Base-by-base conservation (phyloP, 23 tunicate species). In the Corella eumyota region DNA sequence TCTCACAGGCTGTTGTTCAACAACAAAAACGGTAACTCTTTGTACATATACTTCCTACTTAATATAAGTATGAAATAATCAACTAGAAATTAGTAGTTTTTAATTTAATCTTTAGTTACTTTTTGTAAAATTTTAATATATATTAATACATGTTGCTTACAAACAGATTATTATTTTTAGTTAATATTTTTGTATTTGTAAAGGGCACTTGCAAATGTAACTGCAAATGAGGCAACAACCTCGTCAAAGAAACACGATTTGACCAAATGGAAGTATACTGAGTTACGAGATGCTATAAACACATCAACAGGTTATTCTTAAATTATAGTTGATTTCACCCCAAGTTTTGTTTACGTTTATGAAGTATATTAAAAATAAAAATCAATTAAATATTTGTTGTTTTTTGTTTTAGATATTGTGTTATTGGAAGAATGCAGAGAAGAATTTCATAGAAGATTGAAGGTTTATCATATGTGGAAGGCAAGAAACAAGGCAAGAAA, bases 401-500 rank as follows among this genome's bases (percentile, higher is more conserved):
- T 40, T 40, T n/a, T n/a, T n/a, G n/a, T 51, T 19, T 6, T 46
- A 77, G 99, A 93, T 66, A 78, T 93, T 47, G 77, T 67, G 55
- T 34, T 84, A 57, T 33, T 93, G 44, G 82, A 93, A 73, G 95
- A 65, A 20, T 93, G 99, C 45, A 52, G 90, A 11, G 95, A 85
- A 50, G 99, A 93, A 45, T 93, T 83, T 56, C 95, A 87, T 49
- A 73, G 99, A 3, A 45, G 99, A 29, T 60, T 93, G 69, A 87
- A 93, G 57, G 99, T 85, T 32, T 93, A 93, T 46, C 93, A 93
- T 65, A 68, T 59, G 67, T 93, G 99, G 99, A 84, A 80, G 62
- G 64, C 76, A 22, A 84, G 72, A 69, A 79, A 88, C 61, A 78
- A 73, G 34, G 88, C 96, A 7, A 59, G 78, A 28, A 88, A 78